These are phyloP conservation scores for Caenorhabditis sp. DNA, from an alignment of 2,888 invertebrate species.

Conservation along the genomic window DNA sequence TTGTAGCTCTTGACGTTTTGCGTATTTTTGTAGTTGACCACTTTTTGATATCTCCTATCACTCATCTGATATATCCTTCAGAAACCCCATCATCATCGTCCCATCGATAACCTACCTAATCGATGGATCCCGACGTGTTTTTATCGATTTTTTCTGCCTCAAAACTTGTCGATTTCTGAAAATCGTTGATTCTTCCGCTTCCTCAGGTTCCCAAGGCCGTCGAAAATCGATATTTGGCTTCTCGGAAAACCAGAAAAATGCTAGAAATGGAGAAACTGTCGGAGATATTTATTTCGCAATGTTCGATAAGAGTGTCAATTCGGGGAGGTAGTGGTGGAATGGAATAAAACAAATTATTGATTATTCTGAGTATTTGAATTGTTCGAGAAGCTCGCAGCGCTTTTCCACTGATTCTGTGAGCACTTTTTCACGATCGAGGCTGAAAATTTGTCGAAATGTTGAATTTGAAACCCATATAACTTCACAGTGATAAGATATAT, in stretches of 20 bases:
- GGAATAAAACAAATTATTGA: not conserved
- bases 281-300: conserved; percentile 58
- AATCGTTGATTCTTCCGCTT: too few species aligned
- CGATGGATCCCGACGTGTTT: conserved; percentile 23
- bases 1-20: too few species aligned
- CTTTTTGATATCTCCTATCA: too few species aligned
- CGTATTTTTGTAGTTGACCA: too few species aligned
- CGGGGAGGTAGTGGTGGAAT: not conserved
- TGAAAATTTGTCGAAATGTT: too few species aligned
- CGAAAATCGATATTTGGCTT: conserved; percentile 43
- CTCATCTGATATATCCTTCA: conserved; percentile 33
- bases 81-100: conserved; percentile 38
- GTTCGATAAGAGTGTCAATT: conserved; percentile 48
- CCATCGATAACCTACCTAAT: conserved; percentile 5
- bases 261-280: not conserved
- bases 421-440: too few species aligned
- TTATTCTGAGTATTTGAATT: not conserved
- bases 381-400: not conserved
- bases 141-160: conserved; percentile 2
- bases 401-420: not conserved
- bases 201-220: too few species aligned
- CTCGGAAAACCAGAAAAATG: not conserved
- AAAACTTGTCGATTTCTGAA: not conserved
- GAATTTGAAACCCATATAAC: too few species aligned
- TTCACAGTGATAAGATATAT: too few species aligned